These are phyloP conservation scores for Drosophila greeni DNA, from an alignment of 2,888 invertebrate species.

Conservation along the genomic window DNA sequence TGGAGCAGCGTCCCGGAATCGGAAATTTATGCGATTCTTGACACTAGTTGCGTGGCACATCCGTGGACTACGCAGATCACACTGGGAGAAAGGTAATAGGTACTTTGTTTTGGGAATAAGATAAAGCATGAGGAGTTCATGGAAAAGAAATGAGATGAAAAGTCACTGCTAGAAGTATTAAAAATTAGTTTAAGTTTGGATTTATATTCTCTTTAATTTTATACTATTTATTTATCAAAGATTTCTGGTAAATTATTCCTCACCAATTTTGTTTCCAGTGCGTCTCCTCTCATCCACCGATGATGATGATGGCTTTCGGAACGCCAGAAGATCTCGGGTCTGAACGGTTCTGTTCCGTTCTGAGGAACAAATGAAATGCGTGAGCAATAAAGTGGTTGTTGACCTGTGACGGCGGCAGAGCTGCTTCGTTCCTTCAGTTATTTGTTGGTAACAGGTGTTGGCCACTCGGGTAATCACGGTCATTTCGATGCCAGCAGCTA, in stretches of 20 bases:
- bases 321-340: conserved; percentile 30
- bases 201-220: no score
- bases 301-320: conserved; percentile 33
- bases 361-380: conserved; percentile 34
- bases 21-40: conserved; percentile 76
- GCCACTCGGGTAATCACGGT: conserved; percentile 28
- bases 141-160: no score
- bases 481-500: conserved; percentile 17
- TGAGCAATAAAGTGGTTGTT: conserved; percentile 48
- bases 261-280: not conserved
- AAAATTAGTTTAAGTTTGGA: no score
- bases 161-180: no score
- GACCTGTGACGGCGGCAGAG: conserved; percentile 29
- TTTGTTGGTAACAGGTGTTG: conserved; percentile 42
- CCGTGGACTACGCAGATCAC: conserved; percentile 12
- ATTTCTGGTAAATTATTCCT: not conserved
- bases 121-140: rapidly evolving
- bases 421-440: conserved; percentile 9
- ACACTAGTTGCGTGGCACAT: conserved; percentile 67
- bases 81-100: not conserved
- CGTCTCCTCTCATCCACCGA: conserved; percentile 2
- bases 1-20: conserved; percentile 59
- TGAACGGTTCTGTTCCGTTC: conserved; percentile 16
- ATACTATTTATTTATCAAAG: no score
- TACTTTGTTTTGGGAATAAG: rapidly evolving